phyloP scores from a whole-genome alignment of 2,113 vertebrate genomes.

The Aptenodytes forsteri region DNA sequence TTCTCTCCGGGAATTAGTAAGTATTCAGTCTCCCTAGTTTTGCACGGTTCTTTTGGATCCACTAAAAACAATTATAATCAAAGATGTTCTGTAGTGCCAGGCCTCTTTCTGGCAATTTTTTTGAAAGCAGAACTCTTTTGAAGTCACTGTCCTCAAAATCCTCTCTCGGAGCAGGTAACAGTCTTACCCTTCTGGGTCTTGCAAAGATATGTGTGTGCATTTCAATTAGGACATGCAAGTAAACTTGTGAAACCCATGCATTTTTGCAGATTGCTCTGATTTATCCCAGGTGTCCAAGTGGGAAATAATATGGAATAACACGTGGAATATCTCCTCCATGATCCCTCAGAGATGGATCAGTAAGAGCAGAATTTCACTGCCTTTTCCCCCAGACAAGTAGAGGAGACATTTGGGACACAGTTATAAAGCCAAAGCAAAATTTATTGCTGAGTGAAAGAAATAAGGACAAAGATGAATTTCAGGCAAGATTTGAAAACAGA shows the following conservation, averaged over 20 bases:
- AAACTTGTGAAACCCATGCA: neutral
- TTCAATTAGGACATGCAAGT: neutral
- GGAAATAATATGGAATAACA: neutral
- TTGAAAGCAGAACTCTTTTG: neutral
- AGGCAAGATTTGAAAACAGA: neutral
- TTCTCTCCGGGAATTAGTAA: neutral
- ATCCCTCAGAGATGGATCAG: neutral
- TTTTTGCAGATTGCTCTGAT: neutral
- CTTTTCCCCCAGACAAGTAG: neutral
- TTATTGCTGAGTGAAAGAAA: neutral
- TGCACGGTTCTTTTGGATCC: neutral
- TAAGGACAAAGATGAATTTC: neutral
- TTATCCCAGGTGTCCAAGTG: neutral
- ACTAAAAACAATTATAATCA: neutral
- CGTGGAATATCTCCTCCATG: neutral
- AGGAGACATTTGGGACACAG: neutral
- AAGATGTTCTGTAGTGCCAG: neutral
- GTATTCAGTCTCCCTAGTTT: neutral
- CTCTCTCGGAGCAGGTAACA: neutral
- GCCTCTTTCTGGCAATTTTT: neutral
- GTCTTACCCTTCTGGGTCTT: neutral
- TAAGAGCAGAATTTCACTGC: neutral
- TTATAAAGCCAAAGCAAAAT: neutral
- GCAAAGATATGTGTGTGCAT: rapidly evolving
- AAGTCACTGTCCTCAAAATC: neutral